Evolutionary conservation across 2,888 invertebrate genomes (phyloP).

Genomic region (Macaria notata): DNA sequence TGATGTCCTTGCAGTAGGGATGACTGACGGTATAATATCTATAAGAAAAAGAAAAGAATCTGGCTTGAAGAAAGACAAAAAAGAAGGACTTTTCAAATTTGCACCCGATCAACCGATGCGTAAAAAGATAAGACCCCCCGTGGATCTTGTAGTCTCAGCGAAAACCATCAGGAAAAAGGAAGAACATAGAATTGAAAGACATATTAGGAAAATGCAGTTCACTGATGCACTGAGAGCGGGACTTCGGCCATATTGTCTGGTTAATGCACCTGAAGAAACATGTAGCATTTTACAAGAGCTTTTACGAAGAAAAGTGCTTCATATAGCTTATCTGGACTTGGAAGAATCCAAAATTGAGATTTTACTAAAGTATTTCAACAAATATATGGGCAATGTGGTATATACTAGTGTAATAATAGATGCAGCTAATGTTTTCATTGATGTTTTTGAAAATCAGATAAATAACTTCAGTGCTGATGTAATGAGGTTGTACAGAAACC

Average conservation of each 20-base stretch:
- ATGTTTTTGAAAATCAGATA: slow-evolving; percentile 87
- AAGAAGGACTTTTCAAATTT: slow-evolving; percentile 70
- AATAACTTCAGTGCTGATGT: slow-evolving; percentile 84
- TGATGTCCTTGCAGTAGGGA: slow-evolving; percentile 93
- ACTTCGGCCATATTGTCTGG: slow-evolving; percentile 81
- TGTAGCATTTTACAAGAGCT: slow-evolving; percentile 93
- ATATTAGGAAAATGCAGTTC: slow-evolving; percentile 91
- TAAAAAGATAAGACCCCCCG: slow-evolving; percentile 1
- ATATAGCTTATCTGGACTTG: slow-evolving; percentile 88
- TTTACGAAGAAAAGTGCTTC: slow-evolving; percentile 90
- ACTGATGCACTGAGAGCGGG: slow-evolving; percentile 90
- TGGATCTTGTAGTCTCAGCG: slow-evolving; percentile 43
- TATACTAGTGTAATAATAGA: slow-evolving; percentile 89
- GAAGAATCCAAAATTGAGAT: slow-evolving; percentile 84
- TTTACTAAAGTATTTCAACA: slow-evolving; percentile 89
- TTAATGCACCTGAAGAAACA: slow-evolving; percentile 88
- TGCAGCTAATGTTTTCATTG: slow-evolving; percentile 88
- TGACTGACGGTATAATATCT: slow-evolving; percentile 95
- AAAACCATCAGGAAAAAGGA: slow-evolving; percentile 44
- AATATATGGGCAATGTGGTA: slow-evolving; percentile 86
- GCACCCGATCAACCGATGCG: slow-evolving; percentile 59
- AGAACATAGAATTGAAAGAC: slow-evolving; percentile 84
- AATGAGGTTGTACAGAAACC: slow-evolving; percentile 81
- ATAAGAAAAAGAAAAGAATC: slow-evolving; percentile 89
- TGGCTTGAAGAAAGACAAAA: slow-evolving; percentile 56